Evolutionary conservation across 2,888 invertebrate species (phyloP).

Genomic region (Cantharis rufa): DNA sequence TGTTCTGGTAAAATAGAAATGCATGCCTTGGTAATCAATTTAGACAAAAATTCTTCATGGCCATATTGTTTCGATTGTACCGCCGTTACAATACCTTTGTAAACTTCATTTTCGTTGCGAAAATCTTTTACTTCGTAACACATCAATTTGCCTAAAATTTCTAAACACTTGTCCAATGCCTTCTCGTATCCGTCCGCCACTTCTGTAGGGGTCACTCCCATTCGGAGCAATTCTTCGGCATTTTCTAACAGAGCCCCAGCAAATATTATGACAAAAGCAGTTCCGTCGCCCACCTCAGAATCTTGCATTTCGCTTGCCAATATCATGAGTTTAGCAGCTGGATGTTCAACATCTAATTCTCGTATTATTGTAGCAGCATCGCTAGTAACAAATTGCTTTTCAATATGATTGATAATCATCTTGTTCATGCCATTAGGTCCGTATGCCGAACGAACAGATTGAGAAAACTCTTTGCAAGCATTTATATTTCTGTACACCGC

Average conservation of each 20-base stretch:
- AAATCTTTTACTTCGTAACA: conserved; percentile 76
- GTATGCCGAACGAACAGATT: conserved; percentile 91
- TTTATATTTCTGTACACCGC: conserved; percentile 94
- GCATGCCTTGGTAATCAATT: conserved; percentile 85
- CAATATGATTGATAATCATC: conserved; percentile 99
- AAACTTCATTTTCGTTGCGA: conserved; percentile 70
- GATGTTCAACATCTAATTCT: conserved; percentile 96
- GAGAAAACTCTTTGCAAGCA: conserved; percentile 94
- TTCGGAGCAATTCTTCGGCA: conserved; percentile 88
- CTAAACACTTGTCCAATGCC: conserved; percentile 85
- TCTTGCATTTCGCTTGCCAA: conserved; percentile 98
- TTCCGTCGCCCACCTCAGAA: conserved; percentile 97
- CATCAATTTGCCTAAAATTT: conserved; percentile 82
- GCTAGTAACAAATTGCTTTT: conserved; percentile 97
- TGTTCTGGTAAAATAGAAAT: conserved; percentile 84
- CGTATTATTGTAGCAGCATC: conserved; percentile 98
- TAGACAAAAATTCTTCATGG: conserved; percentile 89
- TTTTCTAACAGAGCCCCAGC: conserved; percentile 88
- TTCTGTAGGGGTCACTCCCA: conserved; percentile 97
- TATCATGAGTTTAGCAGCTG: conserved; percentile 95
- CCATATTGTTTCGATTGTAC: conserved; percentile 99
- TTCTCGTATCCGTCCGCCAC: conserved; percentile 94
- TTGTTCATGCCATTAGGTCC: conserved; percentile 99
- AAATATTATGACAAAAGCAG: conserved; percentile 95
- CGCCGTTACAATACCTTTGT: conserved; percentile 75